A percentile compares a stretch with the other conserved stretches of the same genome.
Evolutionary conservation across 2,113 vertebrate species (phyloP).

Genomic region (Lampris megalopsis): DNA sequence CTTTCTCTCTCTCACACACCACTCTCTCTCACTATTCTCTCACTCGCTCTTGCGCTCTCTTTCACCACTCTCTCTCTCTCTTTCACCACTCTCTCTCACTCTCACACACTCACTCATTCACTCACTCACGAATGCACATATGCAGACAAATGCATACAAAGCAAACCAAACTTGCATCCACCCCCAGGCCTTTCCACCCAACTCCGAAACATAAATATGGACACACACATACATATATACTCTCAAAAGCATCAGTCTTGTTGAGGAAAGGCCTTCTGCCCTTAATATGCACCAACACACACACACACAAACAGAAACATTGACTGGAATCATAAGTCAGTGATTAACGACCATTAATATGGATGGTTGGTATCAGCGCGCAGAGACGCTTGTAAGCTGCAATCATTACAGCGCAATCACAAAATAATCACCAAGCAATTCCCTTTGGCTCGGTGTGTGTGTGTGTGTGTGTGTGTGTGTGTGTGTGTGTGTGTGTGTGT

Average conservation of each 20-base stretch:
- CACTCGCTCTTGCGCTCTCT: too few species aligned
- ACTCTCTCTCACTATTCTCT: too few species aligned
- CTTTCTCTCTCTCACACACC: too few species aligned
- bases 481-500: conserved; percentile 6
- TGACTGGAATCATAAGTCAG: conserved; percentile 39
- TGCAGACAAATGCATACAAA: background rate
- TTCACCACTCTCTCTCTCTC: background rate
- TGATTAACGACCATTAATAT: conserved; percentile 64
- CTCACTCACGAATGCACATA: background rate
- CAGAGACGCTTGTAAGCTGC: conserved; percentile 54
- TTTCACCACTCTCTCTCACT: background rate
- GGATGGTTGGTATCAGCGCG: conserved; percentile 60
- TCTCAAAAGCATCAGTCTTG: background rate
- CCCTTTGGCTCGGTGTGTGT: conserved; percentile 35
- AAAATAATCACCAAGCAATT: conserved; percentile 62
- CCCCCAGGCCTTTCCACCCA: too few species aligned
- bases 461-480: conserved; percentile 23
- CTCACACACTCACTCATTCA: background rate
- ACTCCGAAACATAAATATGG: too few species aligned
- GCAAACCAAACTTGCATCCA: too few species aligned
- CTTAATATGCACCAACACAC: background rate
- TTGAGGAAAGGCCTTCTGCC: background rate
- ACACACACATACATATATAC: background rate
- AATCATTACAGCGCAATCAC: conserved; percentile 68
- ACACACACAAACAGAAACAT: background rate